phyloP scores from a whole-genome alignment of 2,797 vertebrate genomes.

The Halcyon smyrnensis region DNA sequence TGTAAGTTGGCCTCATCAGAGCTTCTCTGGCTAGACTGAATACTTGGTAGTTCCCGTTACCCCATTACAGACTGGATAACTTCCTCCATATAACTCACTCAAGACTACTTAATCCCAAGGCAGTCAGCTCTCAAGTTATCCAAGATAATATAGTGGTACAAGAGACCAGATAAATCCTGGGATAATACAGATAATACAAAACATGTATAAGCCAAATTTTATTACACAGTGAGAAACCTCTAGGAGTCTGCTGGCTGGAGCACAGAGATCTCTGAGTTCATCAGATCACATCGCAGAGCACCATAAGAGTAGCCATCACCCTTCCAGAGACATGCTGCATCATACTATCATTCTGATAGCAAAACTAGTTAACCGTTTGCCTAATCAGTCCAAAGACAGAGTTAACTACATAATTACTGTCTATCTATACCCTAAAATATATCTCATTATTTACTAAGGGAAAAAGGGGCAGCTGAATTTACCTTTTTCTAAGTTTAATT shows the following conservation, averaged over 20 bases:
- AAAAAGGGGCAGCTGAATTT: not conserved
- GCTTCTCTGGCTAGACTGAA: not conserved
- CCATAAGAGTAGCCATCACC: not conserved
- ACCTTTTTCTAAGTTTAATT: not conserved
- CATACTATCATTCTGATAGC: not conserved
- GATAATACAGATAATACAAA: not conserved
- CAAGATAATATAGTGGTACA: not conserved
- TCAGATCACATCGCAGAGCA: not conserved
- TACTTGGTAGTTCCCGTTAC: not conserved
- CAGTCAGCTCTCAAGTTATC: not conserved
- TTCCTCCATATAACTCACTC: not conserved
- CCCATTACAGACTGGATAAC: fast-evolving
- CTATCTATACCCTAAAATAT: not conserved
- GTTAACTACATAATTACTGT: not conserved
- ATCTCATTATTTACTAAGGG: not conserved
- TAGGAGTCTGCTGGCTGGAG: not conserved
- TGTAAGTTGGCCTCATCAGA: not conserved
- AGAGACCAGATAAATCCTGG: not conserved
- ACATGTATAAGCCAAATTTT: not conserved
- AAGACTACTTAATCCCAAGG: not conserved
- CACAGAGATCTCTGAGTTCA: not conserved
- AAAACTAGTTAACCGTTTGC: not conserved
- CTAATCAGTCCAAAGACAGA: not conserved
- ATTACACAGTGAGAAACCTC: not conserved
- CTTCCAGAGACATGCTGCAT: not conserved